Percentiles rank a stretch among this genome's conserved stretches.
Conservation (phyloP, 2,797 vertebrate genomes). For the Lutjanus argentimaculatus region DNA sequence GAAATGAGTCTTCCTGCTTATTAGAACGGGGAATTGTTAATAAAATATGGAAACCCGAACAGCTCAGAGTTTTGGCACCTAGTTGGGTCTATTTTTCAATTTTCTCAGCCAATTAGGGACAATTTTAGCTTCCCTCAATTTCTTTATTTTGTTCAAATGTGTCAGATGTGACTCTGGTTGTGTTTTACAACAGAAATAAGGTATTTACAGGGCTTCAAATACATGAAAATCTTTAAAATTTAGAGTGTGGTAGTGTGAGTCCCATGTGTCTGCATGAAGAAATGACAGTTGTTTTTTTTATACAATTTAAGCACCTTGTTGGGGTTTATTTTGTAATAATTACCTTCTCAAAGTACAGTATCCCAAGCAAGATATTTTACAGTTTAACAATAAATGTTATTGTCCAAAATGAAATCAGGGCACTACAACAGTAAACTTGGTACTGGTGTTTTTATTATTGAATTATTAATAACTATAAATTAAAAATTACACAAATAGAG, state of each 20-base stretch:
- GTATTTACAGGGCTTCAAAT: not conserved
- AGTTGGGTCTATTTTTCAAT: not conserved
- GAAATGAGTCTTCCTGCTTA: constrained; percentile 20
- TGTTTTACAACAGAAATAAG: not conserved
- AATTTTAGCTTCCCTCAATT: not conserved
- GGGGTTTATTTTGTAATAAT: no score
- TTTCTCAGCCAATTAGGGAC: not conserved
- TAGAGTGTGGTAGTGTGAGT: not conserved
- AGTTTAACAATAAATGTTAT: no score
- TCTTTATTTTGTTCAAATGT: not conserved
- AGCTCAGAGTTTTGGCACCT: not conserved
- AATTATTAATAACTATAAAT: no score
- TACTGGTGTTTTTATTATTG: no score
- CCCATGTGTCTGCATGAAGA: not conserved
- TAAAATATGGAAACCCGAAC: not conserved
- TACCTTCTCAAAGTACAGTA: no score
- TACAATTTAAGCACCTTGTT: no score
- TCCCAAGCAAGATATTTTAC: no score
- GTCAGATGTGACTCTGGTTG: not conserved
- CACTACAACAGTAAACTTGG: no score
- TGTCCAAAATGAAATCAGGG: no score
- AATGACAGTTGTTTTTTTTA: not conserved
- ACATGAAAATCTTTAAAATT: not conserved
- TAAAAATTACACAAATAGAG: no score
- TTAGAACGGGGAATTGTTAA: constrained; percentile 11